These are phyloP conservation scores for Cephus runcator DNA, from an alignment of 2,888 invertebrate genomes.

Conservation along the genomic window DNA sequence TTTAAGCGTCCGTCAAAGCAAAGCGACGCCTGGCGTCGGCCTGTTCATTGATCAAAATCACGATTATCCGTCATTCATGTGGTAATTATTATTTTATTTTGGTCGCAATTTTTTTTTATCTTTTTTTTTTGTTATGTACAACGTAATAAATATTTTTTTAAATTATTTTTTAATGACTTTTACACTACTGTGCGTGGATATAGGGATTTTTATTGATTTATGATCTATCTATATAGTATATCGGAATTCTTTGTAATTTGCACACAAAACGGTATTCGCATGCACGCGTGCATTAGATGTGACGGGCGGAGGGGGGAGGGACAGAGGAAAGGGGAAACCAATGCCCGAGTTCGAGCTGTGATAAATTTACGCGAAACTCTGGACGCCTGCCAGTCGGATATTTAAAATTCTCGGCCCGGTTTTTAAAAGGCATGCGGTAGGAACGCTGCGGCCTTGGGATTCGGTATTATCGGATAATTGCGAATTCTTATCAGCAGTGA, in stretches of 20 bases:
- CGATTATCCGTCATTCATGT: background rate
- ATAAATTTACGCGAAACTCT: constrained; percentile 48
- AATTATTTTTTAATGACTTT: background rate
- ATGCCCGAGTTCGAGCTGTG: constrained; percentile 12
- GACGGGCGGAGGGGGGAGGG: background rate
- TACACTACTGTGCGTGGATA: background rate
- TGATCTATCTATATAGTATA: background rate
- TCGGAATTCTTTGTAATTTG: too few relatives aligned
- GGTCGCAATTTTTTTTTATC: background rate
- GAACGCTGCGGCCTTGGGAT: background rate
- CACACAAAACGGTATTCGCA: background rate
- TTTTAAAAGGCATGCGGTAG: background rate
- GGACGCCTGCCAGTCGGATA: constrained; percentile 50
- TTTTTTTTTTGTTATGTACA: background rate
- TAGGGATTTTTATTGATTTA: background rate
- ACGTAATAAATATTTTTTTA: background rate
- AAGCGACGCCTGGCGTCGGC: background rate
- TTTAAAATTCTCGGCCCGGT: constrained; percentile 33
- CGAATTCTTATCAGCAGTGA: background rate
- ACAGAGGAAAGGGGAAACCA: background rate
- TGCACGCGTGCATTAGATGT: background rate
- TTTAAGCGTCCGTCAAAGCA: background rate
- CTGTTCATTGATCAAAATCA: background rate
- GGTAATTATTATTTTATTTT: background rate
- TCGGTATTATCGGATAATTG: background rate